phyloP scores from a whole-genome alignment of 2,797 vertebrate genomes.

The Adrianichthys oophorus region DNA sequence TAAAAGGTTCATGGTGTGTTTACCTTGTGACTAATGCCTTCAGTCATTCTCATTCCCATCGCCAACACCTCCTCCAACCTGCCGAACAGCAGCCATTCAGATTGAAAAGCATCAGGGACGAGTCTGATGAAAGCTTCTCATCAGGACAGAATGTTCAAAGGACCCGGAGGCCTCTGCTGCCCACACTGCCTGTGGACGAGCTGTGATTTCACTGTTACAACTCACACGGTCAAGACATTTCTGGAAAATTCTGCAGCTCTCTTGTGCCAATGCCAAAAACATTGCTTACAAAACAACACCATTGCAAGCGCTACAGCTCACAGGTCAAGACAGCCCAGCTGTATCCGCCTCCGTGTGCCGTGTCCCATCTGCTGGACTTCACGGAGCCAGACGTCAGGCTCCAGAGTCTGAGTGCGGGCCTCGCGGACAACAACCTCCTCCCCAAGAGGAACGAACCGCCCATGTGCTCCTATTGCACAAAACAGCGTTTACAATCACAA shows the following conservation, averaged over 20 bases:
- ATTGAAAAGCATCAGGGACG: constrained; percentile 19
- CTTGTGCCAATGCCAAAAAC: background rate
- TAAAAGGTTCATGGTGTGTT: constrained; percentile 15
- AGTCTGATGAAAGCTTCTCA: constrained; percentile 22
- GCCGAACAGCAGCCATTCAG: constrained; percentile 37
- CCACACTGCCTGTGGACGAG: background rate
- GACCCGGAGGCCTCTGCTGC: constrained; percentile 3
- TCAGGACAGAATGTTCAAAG: constrained; percentile 36
- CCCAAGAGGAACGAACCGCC: constrained; percentile 77
- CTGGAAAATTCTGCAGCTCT: constrained; percentile 5
- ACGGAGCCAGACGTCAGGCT: constrained; percentile 86
- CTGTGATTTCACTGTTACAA: constrained; percentile 8
- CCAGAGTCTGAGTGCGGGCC: constrained; percentile 88
- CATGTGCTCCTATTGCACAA: constrained; percentile 83
- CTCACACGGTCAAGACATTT: constrained; percentile 21
- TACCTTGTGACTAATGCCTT: constrained; percentile 87
- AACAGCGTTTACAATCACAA: background rate
- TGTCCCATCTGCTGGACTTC: constrained; percentile 86
- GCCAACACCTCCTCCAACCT: constrained; percentile 90
- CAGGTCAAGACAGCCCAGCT: constrained; percentile 77
- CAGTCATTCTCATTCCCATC: constrained; percentile 86
- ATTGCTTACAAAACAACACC: constrained; percentile 1
- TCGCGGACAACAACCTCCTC: constrained; percentile 76
- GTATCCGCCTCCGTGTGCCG: constrained; percentile 79
- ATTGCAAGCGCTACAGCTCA: constrained; percentile 68